A percentile compares a stretch with the other conserved stretches of the same genome.
These are phyloP conservation scores for Jordanella pulchra DNA, from an alignment of 2,797 vertebrate genomes.

Conservation along the genomic window DNA sequence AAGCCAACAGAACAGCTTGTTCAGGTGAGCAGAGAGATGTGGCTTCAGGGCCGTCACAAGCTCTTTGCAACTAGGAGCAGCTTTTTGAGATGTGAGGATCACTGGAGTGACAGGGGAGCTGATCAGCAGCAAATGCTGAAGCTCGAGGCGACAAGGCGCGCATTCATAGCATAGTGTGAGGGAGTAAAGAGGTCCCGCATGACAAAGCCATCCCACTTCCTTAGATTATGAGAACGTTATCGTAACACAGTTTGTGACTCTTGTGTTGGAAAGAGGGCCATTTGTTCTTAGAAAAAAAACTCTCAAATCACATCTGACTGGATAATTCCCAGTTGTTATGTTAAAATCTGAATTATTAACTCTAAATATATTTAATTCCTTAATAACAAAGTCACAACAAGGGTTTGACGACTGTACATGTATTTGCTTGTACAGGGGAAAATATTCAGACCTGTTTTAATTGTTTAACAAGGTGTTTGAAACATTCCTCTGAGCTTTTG, in stretches of 20 bases:
- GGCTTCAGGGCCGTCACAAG: slow-evolving; percentile 46
- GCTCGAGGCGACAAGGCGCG: slow-evolving; percentile 58
- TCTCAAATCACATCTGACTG: not conserved
- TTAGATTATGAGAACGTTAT: slow-evolving; percentile 49
- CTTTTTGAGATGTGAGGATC: slow-evolving; percentile 25
- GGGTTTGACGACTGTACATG: slow-evolving; percentile 14
- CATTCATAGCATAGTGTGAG: slow-evolving; percentile 28
- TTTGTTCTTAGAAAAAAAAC: slow-evolving; percentile 12
- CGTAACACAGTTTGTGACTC: slow-evolving; percentile 45
- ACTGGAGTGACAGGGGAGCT: slow-evolving; percentile 56
- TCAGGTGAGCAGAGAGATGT: slow-evolving; percentile 48
- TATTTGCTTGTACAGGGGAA: not conserved
- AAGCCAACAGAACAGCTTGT: slow-evolving; percentile 32
- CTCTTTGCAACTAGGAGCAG: slow-evolving; percentile 50
- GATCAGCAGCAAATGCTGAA: slow-evolving; percentile 35
- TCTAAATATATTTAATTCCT: slow-evolving; percentile 9
- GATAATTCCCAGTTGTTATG: not conserved
- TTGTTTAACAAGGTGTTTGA: not conserved
- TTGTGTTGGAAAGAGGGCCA: slow-evolving; percentile 26
- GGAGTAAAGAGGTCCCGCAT: slow-evolving; percentile 32
- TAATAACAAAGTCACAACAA: slow-evolving; percentile 14
- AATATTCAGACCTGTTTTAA: not conserved
- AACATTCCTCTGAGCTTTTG: not conserved
- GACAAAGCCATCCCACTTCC: slow-evolving; percentile 39
- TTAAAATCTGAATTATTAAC: slow-evolving; percentile 16